Percentiles rank a stretch among this genome's conserved stretches.
phyloP scores from a whole-genome alignment of 2,797 vertebrate genomes.

The Acrossocheilus wenchowensis region DNA sequence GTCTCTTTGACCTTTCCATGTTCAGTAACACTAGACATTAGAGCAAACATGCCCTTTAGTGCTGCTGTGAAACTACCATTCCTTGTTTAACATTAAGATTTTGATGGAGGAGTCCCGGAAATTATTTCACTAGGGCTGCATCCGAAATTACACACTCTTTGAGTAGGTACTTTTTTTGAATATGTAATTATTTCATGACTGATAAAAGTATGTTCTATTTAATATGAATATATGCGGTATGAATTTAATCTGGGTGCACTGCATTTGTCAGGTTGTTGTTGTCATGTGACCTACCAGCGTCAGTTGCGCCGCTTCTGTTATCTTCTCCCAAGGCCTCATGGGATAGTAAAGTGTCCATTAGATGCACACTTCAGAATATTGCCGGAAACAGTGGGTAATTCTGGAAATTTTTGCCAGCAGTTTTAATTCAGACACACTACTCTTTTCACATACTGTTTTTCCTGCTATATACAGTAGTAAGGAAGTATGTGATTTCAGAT shows the following conservation, averaged over 20 bases:
- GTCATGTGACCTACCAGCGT: not conserved
- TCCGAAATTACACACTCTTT: not conserved
- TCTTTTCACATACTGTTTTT: not conserved
- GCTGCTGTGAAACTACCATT: constrained; percentile 17
- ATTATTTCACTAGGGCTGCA: not conserved
- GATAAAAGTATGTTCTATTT: not conserved
- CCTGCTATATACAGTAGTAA: not conserved
- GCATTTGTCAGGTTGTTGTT: not conserved
- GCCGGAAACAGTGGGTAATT: too few relatives aligned
- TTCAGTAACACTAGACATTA: constrained; percentile 37
- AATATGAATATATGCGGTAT: not conserved
- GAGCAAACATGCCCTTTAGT: constrained; percentile 29
- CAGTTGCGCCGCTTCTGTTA: not conserved
- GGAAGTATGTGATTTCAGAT: not conserved
- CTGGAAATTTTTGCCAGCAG: not conserved
- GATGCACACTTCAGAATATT: not conserved
- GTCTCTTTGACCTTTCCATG: constrained; percentile 53
- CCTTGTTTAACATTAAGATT: constrained; percentile 15
- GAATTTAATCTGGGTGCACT: not conserved
- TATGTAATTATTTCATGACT: not conserved
- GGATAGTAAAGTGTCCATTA: not conserved
- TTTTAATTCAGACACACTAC: not conserved
- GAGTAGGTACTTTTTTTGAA: not conserved
- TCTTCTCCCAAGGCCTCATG: not conserved
- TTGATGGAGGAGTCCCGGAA: not conserved